Conservation (phyloP, 2,113 vertebrate species). For the Eptatretus burgeri region DNA sequence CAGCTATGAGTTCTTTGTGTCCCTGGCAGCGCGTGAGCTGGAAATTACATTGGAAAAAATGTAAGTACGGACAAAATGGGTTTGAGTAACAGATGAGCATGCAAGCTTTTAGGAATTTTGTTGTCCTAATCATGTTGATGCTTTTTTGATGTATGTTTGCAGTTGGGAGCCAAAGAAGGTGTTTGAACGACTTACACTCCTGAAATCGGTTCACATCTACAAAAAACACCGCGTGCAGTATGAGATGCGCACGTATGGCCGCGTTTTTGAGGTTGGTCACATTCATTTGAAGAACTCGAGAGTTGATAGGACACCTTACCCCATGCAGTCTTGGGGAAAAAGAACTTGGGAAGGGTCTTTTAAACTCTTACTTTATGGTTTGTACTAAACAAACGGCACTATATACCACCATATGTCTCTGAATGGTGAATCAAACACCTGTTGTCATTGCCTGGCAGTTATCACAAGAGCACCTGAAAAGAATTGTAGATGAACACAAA, state of each 20-base stretch:
- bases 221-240: constrained; percentile 96
- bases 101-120: neutral
- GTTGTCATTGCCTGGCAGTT: too few relatives aligned
- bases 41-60: constrained; percentile 38
- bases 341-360: too few relatives aligned
- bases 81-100: neutral
- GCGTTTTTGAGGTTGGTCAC: constrained; percentile 35
- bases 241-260: constrained; percentile 72
- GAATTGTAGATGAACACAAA: too few relatives aligned
- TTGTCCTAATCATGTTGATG: neutral
- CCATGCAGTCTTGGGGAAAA: too few relatives aligned
- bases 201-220: constrained; percentile 83
- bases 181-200: constrained; percentile 42
- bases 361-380: too few relatives aligned
- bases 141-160: neutral
- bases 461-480: too few relatives aligned
- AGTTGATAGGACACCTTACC: too few relatives aligned
- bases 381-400: too few relatives aligned
- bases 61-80: constrained; percentile 26
- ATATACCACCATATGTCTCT: too few relatives aligned
- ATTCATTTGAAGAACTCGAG: too few relatives aligned
- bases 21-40: constrained; percentile 53
- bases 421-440: too few relatives aligned
- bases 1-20: constrained; percentile 68
- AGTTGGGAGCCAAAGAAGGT: constrained; percentile 35